Percentiles rank a stretch among this genome's conserved stretches.
Evolutionary conservation across 92 coral and sea anemone species (phyloP).

Genomic region (Metridium senile): DNA sequence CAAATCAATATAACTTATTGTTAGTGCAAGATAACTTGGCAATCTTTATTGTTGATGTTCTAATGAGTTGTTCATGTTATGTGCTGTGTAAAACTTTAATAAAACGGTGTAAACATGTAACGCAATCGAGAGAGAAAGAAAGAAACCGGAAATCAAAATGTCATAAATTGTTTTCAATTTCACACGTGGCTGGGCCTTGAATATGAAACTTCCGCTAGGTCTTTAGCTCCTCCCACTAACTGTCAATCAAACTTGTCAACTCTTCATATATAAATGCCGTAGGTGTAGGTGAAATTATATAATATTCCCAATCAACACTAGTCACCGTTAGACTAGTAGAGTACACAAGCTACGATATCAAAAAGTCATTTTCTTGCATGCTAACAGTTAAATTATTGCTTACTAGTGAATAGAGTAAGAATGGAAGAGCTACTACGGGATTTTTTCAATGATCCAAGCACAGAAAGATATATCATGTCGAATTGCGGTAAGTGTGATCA

Average conservation of each 20-base stretch:
- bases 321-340: too few species aligned
- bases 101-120: not conserved
- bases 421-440: conserved; percentile 49
- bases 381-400: not conserved
- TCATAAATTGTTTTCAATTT: conserved; percentile 24
- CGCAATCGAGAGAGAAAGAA: conserved; percentile 13
- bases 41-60: too few species aligned
- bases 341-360: conserved; percentile 16
- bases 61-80: too few species aligned
- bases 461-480: conserved; percentile 43
- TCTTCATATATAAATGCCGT: conserved; percentile 17
- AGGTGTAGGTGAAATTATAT: conserved; percentile 3
- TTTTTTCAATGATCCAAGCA: conserved; percentile 44
- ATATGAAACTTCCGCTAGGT: conserved; percentile 37
- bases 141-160: conserved; percentile 29
- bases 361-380: not conserved
- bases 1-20: too few species aligned
- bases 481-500: conserved; percentile 30
- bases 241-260: conserved; percentile 28
- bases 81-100: too few species aligned
- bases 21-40: too few species aligned
- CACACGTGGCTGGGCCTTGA: conserved; percentile 31
- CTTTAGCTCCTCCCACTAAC: conserved; percentile 20
- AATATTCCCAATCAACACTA: not conserved
- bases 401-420: not conserved